A percentile compares a stretch with the other conserved stretches of the same genome.
Conservation (phyloP, 53 echinoderm and acorn worm genomes). For the Antedon mediterranea region DNA sequence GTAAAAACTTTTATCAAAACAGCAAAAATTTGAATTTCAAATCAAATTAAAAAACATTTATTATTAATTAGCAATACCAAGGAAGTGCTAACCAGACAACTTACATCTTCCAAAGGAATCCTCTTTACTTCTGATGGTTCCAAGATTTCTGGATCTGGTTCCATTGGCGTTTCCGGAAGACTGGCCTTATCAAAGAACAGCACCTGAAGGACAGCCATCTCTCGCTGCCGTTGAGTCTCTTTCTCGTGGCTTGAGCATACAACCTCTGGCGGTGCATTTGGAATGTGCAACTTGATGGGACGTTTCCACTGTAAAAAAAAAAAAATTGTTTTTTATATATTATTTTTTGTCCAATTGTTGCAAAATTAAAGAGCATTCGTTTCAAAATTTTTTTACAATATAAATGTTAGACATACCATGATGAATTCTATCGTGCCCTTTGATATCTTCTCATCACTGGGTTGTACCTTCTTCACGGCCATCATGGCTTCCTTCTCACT, state of each 20-base stretch:
- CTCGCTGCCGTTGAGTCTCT: constrained; percentile 52
- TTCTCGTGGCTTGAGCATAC: constrained; percentile 65
- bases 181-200: constrained; percentile 71
- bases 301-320: constrained; percentile 39
- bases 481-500: constrained; percentile 53
- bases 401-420: constrained; percentile 14
- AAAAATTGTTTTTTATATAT: not conserved
- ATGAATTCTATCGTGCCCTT: constrained; percentile 28
- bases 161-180: constrained; percentile 65
- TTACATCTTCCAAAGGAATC: constrained; percentile 89
- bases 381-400: no score
- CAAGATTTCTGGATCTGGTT: constrained; percentile 71
- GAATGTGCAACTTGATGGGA: constrained; percentile 26
- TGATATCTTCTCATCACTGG: constrained; percentile 7
- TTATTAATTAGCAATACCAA: no score
- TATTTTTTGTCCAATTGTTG: no score
- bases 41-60: no score
- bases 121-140: constrained; percentile 39
- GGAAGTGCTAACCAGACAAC: constrained; percentile 21
- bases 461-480: constrained; percentile 24
- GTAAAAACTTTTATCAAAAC: no score
- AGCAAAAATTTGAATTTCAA: no score
- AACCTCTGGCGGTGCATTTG: constrained; percentile 12
- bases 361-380: no score
- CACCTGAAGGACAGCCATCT: constrained; percentile 70